Evolutionary conservation across 2,888 invertebrate species (phyloP).

Genomic region (Dasysyrphus tricinctus): DNA sequence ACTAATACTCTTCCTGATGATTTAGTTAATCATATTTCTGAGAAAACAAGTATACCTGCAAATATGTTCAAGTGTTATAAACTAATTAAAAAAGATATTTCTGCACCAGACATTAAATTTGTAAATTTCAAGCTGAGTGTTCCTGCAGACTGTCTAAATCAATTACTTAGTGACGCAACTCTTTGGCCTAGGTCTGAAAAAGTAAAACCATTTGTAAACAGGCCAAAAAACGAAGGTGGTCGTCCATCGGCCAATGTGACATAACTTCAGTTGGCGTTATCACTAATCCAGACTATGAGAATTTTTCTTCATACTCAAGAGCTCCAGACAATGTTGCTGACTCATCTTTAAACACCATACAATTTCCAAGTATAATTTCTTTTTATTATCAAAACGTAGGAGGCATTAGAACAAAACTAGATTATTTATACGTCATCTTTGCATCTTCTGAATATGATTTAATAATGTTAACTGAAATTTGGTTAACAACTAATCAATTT

Average conservation of each 20-base stretch:
- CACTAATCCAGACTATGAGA: background rate
- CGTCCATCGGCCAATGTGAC: background rate
- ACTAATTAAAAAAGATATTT: no score
- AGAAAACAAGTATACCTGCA: background rate
- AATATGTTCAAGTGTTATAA: no score
- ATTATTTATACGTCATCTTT: background rate
- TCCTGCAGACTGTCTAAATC: background rate
- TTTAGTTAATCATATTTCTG: background rate
- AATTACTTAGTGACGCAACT: background rate
- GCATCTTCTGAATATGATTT: background rate
- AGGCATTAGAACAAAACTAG: background rate
- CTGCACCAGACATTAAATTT: background rate
- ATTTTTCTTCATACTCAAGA: background rate
- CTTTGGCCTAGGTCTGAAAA: background rate
- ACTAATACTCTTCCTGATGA: background rate
- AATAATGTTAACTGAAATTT: constrained; percentile 7
- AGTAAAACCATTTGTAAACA: background rate
- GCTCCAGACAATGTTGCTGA: background rate
- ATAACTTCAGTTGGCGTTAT: background rate
- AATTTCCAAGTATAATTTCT: background rate
- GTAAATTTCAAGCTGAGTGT: background rate
- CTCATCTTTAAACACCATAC: background rate
- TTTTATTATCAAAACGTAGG: constrained; percentile 2
- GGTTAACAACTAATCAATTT: background rate
- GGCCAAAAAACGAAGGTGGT: background rate